Evolutionary conservation across 1,140 invertebrate species (phyloP).

Genomic region (Hesperophylax magnus): DNA sequence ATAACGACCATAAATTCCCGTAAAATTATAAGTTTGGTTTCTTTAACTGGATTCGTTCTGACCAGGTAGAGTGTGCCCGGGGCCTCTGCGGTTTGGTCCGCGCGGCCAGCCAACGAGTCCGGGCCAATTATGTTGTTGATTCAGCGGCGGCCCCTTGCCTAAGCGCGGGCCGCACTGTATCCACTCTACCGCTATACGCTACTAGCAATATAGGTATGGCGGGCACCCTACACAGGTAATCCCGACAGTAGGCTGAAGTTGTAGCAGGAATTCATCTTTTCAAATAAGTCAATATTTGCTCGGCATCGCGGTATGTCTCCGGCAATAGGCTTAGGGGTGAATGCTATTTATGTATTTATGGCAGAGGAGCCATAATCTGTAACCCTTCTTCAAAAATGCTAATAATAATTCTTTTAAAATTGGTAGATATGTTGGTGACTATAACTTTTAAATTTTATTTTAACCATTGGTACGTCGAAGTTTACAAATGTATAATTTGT

Average conservation of each 20-base stretch:
- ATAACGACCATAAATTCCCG: conserved; percentile 57
- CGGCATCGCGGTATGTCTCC: not conserved
- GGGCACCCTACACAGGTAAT: not conserved
- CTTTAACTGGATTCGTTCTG: conserved; percentile 57
- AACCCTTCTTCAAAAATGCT: no score
- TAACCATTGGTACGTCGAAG: no score
- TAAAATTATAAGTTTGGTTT: conserved; percentile 59
- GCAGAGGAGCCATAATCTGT: no score
- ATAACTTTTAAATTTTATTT: no score
- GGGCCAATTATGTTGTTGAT: conserved; percentile 57
- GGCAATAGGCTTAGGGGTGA: no score
- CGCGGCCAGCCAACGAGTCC: conserved; percentile 38
- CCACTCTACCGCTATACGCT: not conserved
- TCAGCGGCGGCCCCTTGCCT: conserved; percentile 38
- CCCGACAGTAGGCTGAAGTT: not conserved
- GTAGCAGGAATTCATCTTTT: not conserved
- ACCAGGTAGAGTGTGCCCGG: conserved; percentile 43
- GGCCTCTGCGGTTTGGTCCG: conserved; percentile 47
- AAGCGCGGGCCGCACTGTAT: not conserved
- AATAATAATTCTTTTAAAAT: no score
- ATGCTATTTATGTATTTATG: no score
- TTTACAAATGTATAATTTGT: no score
- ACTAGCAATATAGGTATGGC: not conserved
- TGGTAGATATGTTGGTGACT: no score
- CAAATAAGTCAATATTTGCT: not conserved